Percentiles rank a stretch among this genome's conserved stretches.
Conservation (phyloP, 1,140 invertebrate genomes). For the Cotesia vestalis region DNA sequence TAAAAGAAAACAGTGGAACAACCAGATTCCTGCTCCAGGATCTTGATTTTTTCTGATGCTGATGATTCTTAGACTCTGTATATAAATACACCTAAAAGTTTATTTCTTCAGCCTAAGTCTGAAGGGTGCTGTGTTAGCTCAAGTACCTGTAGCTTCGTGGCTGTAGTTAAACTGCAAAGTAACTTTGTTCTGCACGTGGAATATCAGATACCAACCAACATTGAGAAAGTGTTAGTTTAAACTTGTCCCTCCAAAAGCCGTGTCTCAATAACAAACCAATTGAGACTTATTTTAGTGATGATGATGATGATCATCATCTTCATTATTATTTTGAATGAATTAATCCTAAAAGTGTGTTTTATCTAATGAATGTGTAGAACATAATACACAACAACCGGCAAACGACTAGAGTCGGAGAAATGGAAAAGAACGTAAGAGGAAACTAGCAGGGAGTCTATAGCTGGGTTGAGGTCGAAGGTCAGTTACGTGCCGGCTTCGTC, state of each 20-base stretch:
- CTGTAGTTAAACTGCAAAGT: constrained; percentile 9
- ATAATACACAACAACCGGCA: constrained; percentile 13
- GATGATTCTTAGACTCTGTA: constrained; percentile 9
- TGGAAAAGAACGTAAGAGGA: not conserved
- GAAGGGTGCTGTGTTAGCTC: constrained; percentile 22
- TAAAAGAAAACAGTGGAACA: constrained; percentile 5
- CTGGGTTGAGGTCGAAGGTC: constrained; percentile 46
- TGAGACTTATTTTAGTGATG: not conserved
- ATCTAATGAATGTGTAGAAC: constrained; percentile 24
- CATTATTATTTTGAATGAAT: not conserved
- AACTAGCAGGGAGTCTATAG: constrained; percentile 44
- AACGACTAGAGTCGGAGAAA: constrained; percentile 34
- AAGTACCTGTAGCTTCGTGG: constrained; percentile 37
- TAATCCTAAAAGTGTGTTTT: not conserved
- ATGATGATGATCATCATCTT: not conserved
- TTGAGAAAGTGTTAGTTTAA: constrained; percentile 1
- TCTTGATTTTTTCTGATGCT: too few relatives aligned
- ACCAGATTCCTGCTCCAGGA: not conserved
- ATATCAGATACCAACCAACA: constrained; percentile 27
- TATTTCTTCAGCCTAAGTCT: constrained; percentile 7
- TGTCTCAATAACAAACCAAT: not conserved
- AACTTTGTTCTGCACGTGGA: constrained; percentile 13
- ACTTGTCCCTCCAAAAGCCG: not conserved
- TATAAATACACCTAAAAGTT: constrained; percentile 23
- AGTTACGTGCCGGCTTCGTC: constrained; percentile 52